Evolutionary conservation across 2,113 vertebrate genomes (phyloP).

Genomic region (Erythrocercus mccallii): DNA sequence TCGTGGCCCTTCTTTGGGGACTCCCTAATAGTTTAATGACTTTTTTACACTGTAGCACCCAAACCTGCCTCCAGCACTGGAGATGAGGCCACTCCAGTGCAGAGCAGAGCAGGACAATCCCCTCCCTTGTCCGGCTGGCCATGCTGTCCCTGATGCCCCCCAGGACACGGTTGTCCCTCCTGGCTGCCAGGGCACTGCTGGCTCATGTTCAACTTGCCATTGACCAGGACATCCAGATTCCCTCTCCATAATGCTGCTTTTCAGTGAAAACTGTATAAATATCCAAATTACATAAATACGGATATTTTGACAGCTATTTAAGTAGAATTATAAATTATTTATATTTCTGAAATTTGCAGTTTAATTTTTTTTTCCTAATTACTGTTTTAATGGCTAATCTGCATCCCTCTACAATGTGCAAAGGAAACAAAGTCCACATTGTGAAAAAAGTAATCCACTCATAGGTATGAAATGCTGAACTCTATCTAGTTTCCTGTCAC

Average conservation of each 20-base stretch:
- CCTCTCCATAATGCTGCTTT: rapidly evolving
- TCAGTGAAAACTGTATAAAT: neutral
- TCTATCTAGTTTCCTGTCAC: neutral
- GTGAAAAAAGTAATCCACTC: neutral
- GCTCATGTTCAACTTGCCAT: rapidly evolving
- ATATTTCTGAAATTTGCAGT: neutral
- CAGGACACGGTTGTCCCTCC: neutral
- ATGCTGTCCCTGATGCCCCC: neutral
- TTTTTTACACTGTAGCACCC: rapidly evolving
- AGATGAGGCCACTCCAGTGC: rapidly evolving
- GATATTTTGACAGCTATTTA: neutral
- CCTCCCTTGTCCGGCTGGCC: rapidly evolving
- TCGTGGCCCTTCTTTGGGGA: rapidly evolving
- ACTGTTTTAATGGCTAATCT: neutral
- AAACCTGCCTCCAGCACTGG: rapidly evolving
- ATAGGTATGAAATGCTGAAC: neutral
- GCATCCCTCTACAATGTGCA: neutral
- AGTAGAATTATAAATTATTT: neutral
- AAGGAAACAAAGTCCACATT: neutral
- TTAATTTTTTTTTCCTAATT: neutral
- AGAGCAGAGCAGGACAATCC: neutral
- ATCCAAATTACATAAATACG: neutral
- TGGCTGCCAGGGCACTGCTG: neutral
- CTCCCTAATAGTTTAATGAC: neutral
- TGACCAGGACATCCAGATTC: rapidly evolving